These are phyloP conservation scores for Acinonyx jubatus DNA, from an alignment of 2,113 vertebrate species.

Conservation along the genomic window DNA sequence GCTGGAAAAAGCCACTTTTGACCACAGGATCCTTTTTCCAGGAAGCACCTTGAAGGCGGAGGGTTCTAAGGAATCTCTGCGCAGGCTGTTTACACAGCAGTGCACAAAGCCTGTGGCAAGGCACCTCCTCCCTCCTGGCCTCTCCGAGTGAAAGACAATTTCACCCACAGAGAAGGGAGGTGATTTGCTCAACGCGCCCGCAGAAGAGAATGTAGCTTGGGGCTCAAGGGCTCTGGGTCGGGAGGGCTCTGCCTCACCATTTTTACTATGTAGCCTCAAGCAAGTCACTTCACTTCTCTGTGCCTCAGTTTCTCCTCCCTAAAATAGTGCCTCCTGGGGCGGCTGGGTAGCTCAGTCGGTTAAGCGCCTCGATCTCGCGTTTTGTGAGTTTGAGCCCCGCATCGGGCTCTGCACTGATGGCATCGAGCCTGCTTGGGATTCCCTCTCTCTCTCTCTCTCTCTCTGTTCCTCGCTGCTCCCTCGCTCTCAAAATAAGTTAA, in stretches of 20 bases:
- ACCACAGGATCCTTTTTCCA: conserved; percentile 1
- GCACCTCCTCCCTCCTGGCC: background rate
- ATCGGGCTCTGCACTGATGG: too few relatives aligned
- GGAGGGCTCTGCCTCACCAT: accelerated
- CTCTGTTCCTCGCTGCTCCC: too few relatives aligned
- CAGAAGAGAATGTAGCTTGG: background rate
- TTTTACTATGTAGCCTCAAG: too few relatives aligned
- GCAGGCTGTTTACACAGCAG: background rate
- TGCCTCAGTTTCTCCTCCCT: background rate
- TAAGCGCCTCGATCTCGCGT: too few relatives aligned
- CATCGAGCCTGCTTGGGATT: too few relatives aligned
- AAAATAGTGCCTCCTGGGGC: accelerated
- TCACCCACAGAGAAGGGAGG: background rate
- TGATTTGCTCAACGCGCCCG: background rate
- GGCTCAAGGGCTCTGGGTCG: background rate
- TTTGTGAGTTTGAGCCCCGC: too few relatives aligned
- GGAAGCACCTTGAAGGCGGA: conserved; percentile 30
- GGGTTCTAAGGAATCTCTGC: background rate
- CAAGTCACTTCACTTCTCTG: background rate
- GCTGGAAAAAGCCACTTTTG: conserved; percentile 50
- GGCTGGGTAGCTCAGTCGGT: too few relatives aligned
- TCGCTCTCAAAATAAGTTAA: too few relatives aligned
- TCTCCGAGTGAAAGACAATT: background rate
- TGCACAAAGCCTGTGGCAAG: background rate
- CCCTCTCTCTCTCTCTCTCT: too few relatives aligned